Base-by-base conservation (phyloP, 2,888 invertebrate species). In the Corythucha ciliata region DNA sequence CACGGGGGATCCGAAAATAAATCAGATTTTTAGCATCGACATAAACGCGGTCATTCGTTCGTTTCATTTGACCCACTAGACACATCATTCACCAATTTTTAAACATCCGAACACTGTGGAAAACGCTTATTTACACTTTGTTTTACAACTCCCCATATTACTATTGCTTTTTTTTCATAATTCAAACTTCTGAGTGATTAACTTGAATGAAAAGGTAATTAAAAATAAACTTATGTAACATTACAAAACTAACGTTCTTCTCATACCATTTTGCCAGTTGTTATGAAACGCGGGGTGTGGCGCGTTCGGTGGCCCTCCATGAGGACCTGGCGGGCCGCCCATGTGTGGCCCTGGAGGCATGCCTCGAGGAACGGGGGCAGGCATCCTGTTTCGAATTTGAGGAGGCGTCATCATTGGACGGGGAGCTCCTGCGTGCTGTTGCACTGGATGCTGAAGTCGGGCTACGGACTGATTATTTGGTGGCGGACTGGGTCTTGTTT, bases 401-500 rank as follows among this genome's bases (percentile, higher is more conserved):
- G 72, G 72, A 22, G 71, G 76, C 58, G 76, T 76, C 74, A 75
- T 72, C 69, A 71, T 74, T 72, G 76, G 75, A 53, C 74, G 69
- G n/a, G 68, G 56, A 21, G 48, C 51, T 52, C 57, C 16, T 32
- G 53, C 29, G 12, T 72, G 72, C 47, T 73, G 74, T 1, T 74
- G 73, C 0, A 73, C 72, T 53, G 76, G 71, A 62, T 73, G 73
- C 58, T 74, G 77, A 61, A 69, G 37, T 69, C 52, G 71, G 56
- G 72, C 70, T 66, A 75, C 75, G 21, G 73, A 75, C 57, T 70
- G 70, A 57, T 74, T 74, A 64, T 80, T 79, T 22, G 81, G 80
- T 42, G 86, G 81, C 39, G 89, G 88, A 18, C 83, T 79, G 25
- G 89, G 85, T 58, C 90, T 75, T 25, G 89, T 88, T 74, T 90